Base-by-base conservation (phyloP, 2,888 invertebrate genomes). In the Tortricodes alternella region DNA sequence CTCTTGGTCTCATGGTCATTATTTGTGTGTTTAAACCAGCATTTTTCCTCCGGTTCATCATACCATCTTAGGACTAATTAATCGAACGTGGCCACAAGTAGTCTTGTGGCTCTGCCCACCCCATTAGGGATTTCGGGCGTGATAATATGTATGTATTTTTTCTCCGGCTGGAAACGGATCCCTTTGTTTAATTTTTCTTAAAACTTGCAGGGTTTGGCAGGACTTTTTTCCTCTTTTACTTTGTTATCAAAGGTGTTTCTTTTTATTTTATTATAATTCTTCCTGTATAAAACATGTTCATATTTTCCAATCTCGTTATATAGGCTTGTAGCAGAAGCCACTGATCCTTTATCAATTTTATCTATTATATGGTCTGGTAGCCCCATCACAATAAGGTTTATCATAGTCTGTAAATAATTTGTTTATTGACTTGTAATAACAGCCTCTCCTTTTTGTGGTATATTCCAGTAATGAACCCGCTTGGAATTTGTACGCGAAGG, bases 241-340 rank as follows among this genome's bases (percentile, higher is more conserved):
- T 37, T 46, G 18, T 11, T 35, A 18, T 53, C 24, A 32, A 8
- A 18, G 2, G 18, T 49, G 15, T 34, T 44, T 37, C 27, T 44
- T 46, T 58, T 52, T 11, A 32, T 43, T 18, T 23, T 58, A 19
- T 11, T 37, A n/a, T 27, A 44, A 52, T 39, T 46, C 11, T 34
- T 60, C 15, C 59, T 58, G 5, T 53, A 49, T 4, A 34, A 16
- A n/a, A 48, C 19, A 34, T 58, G 38, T 49, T 65, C 62, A 44
- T 57, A 24, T 35, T 48, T 59, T 18, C 62, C 48, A 18, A 64
- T 35, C 52, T 64, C 60, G 58, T 63, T 66, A 18, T 50, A 64
- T 1, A 66, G 51, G 19, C 34, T 50, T 34, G 41, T 27, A n/a
- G 62, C 62, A 9, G 52, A 19, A 16, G 9, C 46, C 16, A 58